Evolutionary conservation across 2,888 invertebrate genomes (phyloP).

Genomic region (Kryphioiulus occultus): DNA sequence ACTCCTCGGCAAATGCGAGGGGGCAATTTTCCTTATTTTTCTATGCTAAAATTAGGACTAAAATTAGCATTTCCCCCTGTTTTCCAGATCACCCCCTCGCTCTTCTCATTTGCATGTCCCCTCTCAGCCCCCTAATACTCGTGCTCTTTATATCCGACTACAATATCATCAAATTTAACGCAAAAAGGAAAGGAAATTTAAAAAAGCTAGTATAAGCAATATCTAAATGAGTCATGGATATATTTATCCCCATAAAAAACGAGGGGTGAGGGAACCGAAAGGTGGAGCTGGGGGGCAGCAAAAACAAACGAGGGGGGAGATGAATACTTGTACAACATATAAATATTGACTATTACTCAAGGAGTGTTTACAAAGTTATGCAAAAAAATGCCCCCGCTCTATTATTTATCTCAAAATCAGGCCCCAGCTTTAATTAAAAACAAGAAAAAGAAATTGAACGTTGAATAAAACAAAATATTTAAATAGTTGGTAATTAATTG

Average conservation of each 20-base stretch:
- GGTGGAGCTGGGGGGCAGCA: conserved; percentile 36
- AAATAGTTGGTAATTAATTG: conserved; percentile 32
- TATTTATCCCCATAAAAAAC: conserved; percentile 41
- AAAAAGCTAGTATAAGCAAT: conserved; percentile 43
- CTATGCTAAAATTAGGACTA: conserved; percentile 25
- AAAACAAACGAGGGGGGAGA: conserved; percentile 43
- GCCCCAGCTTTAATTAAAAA: conserved; percentile 1
- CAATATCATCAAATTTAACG: conserved; percentile 43
- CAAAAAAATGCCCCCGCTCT: conserved; percentile 27
- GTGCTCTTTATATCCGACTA: conserved; percentile 44
- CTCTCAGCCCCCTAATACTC: conserved; percentile 20
- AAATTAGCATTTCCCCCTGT: conserved; percentile 39
- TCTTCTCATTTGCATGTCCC: conserved; percentile 34
- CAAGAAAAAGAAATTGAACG: conserved; percentile 12
- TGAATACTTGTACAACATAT: conserved; percentile 37
- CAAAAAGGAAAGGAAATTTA: conserved; percentile 48
- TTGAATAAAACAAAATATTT: conserved; percentile 22
- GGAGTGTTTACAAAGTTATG: conserved; percentile 45
- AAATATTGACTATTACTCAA: conserved; percentile 44
- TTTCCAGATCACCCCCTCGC: conserved; percentile 32
- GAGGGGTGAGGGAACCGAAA: background rate
- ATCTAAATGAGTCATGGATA: conserved; percentile 46
- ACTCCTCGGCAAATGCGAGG: conserved; percentile 21
- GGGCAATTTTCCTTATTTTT: conserved; percentile 34
- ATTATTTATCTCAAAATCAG: conserved; percentile 31